Percentiles rank a stretch among this genome's conserved stretches.
Conservation (phyloP, 2,113 vertebrate genomes). For the Emydura subglobosa region DNA sequence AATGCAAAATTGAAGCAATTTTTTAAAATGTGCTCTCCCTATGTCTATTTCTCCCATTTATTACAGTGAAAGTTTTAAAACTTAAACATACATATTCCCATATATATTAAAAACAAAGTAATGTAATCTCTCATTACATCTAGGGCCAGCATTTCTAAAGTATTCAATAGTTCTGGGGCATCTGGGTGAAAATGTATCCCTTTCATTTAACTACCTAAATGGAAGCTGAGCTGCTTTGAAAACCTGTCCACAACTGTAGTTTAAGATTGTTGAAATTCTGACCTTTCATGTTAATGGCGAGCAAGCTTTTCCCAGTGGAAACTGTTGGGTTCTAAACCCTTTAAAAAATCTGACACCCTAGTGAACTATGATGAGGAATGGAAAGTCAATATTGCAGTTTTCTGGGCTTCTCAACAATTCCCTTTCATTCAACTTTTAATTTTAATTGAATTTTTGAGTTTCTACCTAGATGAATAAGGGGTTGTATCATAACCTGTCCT, state of each 20-base stretch:
- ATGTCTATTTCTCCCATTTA: not conserved
- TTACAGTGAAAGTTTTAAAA: not conserved
- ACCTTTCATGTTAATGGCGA: accelerated
- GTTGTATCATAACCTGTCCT: not conserved
- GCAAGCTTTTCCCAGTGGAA: not conserved
- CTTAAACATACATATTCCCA: not conserved
- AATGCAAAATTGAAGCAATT: not conserved
- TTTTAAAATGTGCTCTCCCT: not conserved
- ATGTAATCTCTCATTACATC: not conserved
- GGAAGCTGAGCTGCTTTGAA: not conserved
- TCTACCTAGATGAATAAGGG: not conserved
- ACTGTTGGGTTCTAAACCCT: not conserved
- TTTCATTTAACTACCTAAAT: not conserved
- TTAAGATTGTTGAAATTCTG: not conserved
- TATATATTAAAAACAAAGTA: not conserved
- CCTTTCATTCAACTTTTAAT: not conserved
- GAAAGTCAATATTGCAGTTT: accelerated
- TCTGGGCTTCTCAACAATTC: not conserved
- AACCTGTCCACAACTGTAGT: not conserved
- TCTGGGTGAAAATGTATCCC: not conserved
- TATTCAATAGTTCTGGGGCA: not conserved
- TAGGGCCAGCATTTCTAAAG: not conserved
- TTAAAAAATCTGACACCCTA: not conserved
- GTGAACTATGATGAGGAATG: not conserved
- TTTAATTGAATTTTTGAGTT: not conserved